A percentile compares a stretch with the other conserved stretches of the same genome.
These are phyloP conservation scores for Petaurus breviceps DNA, from an alignment of 2,113 vertebrate species.

Conservation along the genomic window DNA sequence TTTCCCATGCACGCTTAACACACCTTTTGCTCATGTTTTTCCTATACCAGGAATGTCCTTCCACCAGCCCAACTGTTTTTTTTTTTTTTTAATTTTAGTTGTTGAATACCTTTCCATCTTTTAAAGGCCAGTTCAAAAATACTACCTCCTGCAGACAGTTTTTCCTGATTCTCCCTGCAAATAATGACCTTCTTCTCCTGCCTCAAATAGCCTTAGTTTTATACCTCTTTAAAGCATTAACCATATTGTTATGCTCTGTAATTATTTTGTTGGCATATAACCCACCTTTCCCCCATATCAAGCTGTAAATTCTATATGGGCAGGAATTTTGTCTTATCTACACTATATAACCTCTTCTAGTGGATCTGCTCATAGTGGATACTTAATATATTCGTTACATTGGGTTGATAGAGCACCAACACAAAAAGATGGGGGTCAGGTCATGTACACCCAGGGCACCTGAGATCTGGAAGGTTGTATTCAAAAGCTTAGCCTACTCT, in stretches of 20 bases:
- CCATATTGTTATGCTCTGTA: background rate
- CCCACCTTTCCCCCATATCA: background rate
- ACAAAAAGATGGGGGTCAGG: background rate
- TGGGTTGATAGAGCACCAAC: background rate
- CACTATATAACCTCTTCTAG: background rate
- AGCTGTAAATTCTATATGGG: background rate
- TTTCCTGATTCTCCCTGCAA: background rate
- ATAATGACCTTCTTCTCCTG: background rate
- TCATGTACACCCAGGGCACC: background rate
- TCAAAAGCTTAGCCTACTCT: background rate
- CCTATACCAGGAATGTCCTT: background rate
- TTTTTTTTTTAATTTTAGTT: background rate
- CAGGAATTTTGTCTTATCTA: background rate
- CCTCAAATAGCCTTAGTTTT: background rate
- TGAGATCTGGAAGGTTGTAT: background rate
- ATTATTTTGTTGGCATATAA: background rate
- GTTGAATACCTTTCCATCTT: background rate
- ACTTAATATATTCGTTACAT: background rate
- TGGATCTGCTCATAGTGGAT: background rate
- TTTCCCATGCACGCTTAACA: background rate
- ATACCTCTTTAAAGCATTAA: background rate
- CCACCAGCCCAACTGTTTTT: background rate
- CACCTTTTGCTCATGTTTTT: background rate
- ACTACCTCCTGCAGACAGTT: background rate
- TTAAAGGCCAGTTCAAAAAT: background rate